Evolutionary conservation across 2,888 invertebrate species (phyloP), one percentile per base, ranked within the genome.

Genomic region (Nomada fabriciana): DNA sequence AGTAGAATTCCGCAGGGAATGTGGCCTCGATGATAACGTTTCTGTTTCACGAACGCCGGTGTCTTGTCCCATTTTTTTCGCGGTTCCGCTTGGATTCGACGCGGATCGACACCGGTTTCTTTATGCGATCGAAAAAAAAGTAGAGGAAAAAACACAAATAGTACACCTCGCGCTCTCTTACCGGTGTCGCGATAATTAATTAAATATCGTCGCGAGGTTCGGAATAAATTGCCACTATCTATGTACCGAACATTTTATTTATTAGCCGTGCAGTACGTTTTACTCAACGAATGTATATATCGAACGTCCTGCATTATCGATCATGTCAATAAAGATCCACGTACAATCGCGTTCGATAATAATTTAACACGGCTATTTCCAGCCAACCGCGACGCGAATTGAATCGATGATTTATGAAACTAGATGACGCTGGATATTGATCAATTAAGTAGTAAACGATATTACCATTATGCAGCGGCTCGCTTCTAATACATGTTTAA

Each of bases 381-480:
- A 36, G 2, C 15, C n/a, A 20, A 75, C n/a, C 52, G 20, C 18
- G 15, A 55, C 18, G 36, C 10, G 60, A 72, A 67, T 79, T 69
- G 57, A 65, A 43, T 42, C n/a, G 23, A 59, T 55, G 72, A 83
- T 83, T 83, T 83, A 74, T 82, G 63, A 68, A 82, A 82, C 70
- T 47, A 69, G 52, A 52, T 36, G 61, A 57, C 74, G 63, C 29
- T 42, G 20, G 29, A 75, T 68, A 69, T 75, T 65, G 74, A 78
- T 82, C 63, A 42, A 69, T 75, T 78, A 71, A 36, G 59, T 75
- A 78, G 64, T 43, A 69, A 68, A 61, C 55, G 71, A 50, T 65
- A 57, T 80, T 80, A 68, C 42, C 47, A 71, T 70, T 77, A 53
- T 61, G 72, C 53, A 53, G 65, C 36, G 76, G 67, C 59, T 68